phyloP scores from a whole-genome alignment of 92 coral and sea anemone genomes.

The Phenganax marumi region DNA sequence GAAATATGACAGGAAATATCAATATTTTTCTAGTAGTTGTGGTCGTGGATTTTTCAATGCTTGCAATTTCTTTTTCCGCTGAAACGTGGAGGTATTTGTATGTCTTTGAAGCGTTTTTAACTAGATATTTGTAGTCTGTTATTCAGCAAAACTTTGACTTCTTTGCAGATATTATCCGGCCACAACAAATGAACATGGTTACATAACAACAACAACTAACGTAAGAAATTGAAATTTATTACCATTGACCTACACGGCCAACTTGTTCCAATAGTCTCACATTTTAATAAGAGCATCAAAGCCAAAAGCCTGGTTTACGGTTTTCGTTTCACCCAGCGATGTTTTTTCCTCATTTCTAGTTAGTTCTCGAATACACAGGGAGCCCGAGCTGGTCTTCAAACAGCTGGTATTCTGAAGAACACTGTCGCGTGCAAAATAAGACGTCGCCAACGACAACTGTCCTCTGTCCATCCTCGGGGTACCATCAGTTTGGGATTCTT shows the following conservation, averaged over 20 bases:
- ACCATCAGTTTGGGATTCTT: conserved; percentile 28
- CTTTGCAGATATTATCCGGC: conserved; percentile 30
- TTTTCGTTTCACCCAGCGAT: neutral
- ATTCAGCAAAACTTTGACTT: neutral
- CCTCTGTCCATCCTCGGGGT: conserved; percentile 10
- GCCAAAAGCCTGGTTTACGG: neutral
- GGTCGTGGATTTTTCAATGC: neutral
- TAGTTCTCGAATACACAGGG: conserved; percentile 26
- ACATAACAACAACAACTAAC: conserved; percentile 33
- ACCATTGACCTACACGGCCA: too few species aligned
- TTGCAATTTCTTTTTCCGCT: neutral
- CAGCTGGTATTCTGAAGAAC: conserved; percentile 17
- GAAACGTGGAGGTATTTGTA: neutral
- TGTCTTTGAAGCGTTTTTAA: neutral
- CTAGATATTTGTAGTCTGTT: neutral
- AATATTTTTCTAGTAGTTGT: neutral
- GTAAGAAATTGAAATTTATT: neutral
- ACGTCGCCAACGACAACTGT: neutral
- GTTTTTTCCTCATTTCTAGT: conserved; percentile 1
- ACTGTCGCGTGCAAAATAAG: conserved; percentile 24
- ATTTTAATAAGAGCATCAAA: too few species aligned
- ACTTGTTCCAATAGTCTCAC: too few species aligned
- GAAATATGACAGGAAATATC: neutral
- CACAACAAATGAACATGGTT: conserved; percentile 5
- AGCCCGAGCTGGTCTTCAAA: conserved; percentile 8